These are phyloP conservation scores for Eristalis intricaria DNA, from an alignment of 2,888 invertebrate genomes.

Conservation along the genomic window DNA sequence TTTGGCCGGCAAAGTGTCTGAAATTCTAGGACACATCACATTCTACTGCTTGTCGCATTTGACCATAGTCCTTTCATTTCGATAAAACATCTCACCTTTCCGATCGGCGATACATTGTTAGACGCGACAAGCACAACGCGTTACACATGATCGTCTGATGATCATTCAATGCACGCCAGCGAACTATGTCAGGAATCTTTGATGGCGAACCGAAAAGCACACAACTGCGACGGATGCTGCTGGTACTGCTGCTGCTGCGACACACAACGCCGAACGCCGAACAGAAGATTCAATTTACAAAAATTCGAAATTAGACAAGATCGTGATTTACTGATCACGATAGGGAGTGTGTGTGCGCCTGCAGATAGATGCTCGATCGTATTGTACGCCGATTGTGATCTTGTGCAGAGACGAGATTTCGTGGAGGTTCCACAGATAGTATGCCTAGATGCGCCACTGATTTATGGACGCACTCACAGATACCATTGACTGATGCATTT, in stretches of 20 bases:
- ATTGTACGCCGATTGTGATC: conserved; percentile 37
- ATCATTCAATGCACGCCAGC: conserved; percentile 53
- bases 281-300: conserved; percentile 63
- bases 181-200: conserved; percentile 78
- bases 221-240: neutral
- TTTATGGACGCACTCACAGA: conserved; percentile 69
- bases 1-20: conserved; percentile 14
- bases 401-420: neutral
- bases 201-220: neutral
- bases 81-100: conserved; percentile 31
- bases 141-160: conserved; percentile 44
- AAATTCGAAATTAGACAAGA: conserved; percentile 79
- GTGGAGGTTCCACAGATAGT: conserved; percentile 32
- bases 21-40: conserved; percentile 40
- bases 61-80: conserved; percentile 43
- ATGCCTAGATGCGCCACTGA: conserved; percentile 63
- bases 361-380: neutral
- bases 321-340: conserved; percentile 79
- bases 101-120: conserved; percentile 23
- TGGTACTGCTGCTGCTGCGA: neutral
- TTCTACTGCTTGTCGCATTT: conserved; percentile 34
- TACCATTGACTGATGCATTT: conserved; percentile 63
- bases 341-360: conserved; percentile 25
- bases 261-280: neutral
- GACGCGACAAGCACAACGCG: conserved; percentile 25